Percentiles rank a stretch among this genome's conserved stretches.
These are phyloP conservation scores for Dasypogon diadema DNA, from an alignment of 2,888 invertebrate species.

Conservation along the genomic window DNA sequence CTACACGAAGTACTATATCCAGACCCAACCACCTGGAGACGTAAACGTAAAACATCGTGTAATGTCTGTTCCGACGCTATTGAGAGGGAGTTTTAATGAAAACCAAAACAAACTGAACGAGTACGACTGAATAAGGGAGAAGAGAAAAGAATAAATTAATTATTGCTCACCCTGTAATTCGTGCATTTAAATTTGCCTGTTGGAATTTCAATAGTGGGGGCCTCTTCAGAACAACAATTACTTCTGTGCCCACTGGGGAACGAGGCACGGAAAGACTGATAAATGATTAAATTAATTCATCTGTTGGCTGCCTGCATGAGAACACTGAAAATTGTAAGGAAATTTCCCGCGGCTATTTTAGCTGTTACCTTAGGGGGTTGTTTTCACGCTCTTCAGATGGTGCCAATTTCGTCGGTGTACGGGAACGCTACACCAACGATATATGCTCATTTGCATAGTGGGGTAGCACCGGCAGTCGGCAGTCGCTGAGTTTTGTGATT, in stretches of 20 bases:
- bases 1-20: not conserved
- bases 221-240: not conserved
- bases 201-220: conserved; percentile 1
- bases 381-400: no score
- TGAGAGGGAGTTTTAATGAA: conserved; percentile 6
- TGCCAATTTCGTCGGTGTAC: not conserved
- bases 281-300: conserved; percentile 18
- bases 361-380: not conserved
- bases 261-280: not conserved
- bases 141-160: conserved; percentile 8
- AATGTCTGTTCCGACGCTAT: not conserved
- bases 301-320: not conserved
- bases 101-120: conserved; percentile 1
- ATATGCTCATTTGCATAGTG: conserved; percentile 4
- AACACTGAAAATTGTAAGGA: conserved; percentile 4
- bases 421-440: not conserved
- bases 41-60: not conserved
- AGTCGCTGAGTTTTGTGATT: not conserved
- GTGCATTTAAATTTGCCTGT: not conserved
- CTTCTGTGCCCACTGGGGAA: conserved; percentile 6
- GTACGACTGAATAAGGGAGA: not conserved
- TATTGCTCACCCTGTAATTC: conserved; percentile 5
- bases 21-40: not conserved
- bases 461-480: not conserved
- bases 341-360: not conserved